These are phyloP conservation scores for Laticauda laticaudata DNA, from an alignment of 2,113 vertebrate genomes.

Conservation along the genomic window DNA sequence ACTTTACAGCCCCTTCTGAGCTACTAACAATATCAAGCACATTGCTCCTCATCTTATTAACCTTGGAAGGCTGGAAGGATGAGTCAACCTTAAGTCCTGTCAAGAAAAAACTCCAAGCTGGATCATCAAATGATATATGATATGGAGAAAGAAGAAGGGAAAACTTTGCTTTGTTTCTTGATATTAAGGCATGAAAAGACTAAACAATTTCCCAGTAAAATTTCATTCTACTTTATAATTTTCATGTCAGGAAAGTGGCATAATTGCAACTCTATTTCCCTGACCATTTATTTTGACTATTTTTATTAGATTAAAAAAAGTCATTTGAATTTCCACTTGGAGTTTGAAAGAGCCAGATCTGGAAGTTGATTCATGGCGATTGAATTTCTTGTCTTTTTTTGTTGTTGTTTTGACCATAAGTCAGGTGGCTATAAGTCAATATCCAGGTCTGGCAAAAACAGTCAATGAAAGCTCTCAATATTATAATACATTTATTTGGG, in stretches of 20 bases:
- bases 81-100: no score
- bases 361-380: background rate
- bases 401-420: background rate
- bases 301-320: background rate
- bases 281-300: background rate
- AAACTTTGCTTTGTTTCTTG: background rate
- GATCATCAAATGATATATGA: background rate
- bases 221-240: background rate
- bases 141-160: background rate
- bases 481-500: background rate
- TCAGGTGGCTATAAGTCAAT: background rate
- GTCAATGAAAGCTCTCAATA: background rate
- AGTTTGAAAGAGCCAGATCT: background rate
- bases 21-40: background rate
- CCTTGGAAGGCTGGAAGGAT: background rate
- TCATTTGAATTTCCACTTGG: background rate
- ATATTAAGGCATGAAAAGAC: background rate
- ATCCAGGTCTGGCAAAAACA: background rate
- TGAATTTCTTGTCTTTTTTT: background rate
- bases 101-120: background rate
- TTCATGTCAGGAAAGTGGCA: background rate
- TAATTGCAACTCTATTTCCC: background rate
- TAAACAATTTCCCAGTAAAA: background rate
- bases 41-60: background rate
- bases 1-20: background rate